These are phyloP conservation scores for Drepana arcuata DNA, from an alignment of 1,140 invertebrate species.

Conservation along the genomic window DNA sequence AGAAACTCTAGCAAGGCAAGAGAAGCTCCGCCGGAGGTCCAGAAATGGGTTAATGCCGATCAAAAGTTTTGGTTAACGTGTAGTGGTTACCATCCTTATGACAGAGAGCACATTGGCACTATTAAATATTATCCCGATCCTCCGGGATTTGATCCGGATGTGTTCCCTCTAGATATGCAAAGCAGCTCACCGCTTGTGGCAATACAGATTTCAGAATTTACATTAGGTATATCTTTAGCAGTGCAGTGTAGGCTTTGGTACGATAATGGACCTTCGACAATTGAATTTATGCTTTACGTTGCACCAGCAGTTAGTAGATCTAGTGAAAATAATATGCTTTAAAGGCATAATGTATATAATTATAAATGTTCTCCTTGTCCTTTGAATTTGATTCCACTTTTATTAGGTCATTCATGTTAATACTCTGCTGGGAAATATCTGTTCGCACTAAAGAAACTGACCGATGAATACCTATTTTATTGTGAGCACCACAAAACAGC, in stretches of 20 bases:
- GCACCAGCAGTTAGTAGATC: no score
- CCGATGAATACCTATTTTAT: no score
- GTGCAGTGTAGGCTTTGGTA: constrained; percentile 52
- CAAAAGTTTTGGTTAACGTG: constrained; percentile 41
- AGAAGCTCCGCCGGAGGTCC: constrained; percentile 28
- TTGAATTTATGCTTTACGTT: constrained; percentile 45
- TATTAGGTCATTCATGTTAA: no score
- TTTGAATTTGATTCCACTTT: no score
- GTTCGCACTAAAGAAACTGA: no score
- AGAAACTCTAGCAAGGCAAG: constrained; percentile 13
- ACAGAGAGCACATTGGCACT: constrained; percentile 47
- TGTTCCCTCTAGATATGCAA: constrained; percentile 30
- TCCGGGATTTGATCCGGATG: constrained; percentile 40
- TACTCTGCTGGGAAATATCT: no score
- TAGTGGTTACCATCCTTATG: constrained; percentile 36
- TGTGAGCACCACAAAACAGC: no score
- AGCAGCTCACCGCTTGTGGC: constrained; percentile 33
- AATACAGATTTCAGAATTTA: constrained; percentile 45
- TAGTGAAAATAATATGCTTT: no score
- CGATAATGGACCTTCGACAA: constrained; percentile 29
- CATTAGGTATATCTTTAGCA: constrained; percentile 39
- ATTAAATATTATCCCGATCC: constrained; percentile 50
- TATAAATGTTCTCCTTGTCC: no score
- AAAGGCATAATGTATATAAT: no score
- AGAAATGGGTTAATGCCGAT: constrained; percentile 30